Conservation (phyloP, 2,888 invertebrate species). For the Eupsilia transversa region DNA sequence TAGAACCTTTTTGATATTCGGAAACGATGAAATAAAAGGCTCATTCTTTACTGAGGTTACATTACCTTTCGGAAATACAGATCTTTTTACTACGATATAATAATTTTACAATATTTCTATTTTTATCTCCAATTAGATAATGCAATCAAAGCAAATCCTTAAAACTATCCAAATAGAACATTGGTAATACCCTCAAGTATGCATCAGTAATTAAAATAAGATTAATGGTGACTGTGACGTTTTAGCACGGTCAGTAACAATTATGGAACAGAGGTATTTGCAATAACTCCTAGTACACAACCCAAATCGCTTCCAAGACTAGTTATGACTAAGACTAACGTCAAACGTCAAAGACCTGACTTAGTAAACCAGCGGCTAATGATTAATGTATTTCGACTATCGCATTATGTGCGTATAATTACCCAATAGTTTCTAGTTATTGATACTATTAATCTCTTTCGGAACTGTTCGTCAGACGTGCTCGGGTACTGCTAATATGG, state of each 20-base stretch:
- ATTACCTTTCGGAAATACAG: not conserved
- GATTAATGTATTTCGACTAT: constrained; percentile 53
- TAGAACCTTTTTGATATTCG: constrained; percentile 17
- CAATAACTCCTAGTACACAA: constrained; percentile 5
- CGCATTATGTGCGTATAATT: constrained; percentile 59
- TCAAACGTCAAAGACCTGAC: constrained; percentile 34
- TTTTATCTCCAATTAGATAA: not conserved
- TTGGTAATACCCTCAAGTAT: too few species aligned
- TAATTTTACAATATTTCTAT: not conserved
- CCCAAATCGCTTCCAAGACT: not conserved
- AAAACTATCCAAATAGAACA: not conserved
- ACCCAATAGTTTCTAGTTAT: constrained; percentile 62
- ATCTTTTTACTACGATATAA: not conserved
- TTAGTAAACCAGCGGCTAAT: constrained; percentile 49
- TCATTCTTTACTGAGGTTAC: not conserved
- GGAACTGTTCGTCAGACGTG: constrained; percentile 41
- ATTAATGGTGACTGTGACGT: constrained; percentile 1
- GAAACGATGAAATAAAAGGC: constrained; percentile 14
- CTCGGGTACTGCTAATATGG: constrained; percentile 34
- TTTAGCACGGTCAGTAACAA: not conserved
- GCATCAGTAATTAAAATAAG: not conserved
- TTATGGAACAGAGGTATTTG: not conserved
- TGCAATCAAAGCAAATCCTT: not conserved
- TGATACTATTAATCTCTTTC: constrained; percentile 64
- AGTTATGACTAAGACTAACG: constrained; percentile 24